These are phyloP conservation scores for Chaitophorus viminalis DNA, from an alignment of 2,888 invertebrate species.

Conservation along the genomic window DNA sequence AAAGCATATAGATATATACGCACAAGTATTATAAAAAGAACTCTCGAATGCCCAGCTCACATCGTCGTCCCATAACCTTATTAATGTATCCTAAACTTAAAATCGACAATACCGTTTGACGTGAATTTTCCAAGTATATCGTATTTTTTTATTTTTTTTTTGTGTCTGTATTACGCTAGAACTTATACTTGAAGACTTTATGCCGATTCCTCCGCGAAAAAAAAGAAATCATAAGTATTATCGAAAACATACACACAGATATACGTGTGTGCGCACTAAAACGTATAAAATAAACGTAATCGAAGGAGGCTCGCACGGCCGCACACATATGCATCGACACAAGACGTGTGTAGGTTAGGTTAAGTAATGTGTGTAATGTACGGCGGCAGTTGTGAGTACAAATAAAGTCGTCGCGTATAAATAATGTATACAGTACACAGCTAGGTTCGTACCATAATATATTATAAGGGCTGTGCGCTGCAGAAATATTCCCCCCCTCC, in stretches of 20 bases:
- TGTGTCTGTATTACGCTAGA: neutral
- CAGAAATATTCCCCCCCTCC: slow-evolving; percentile 14
- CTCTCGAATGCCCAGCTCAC: slow-evolving; percentile 1
- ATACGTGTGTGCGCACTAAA: too few relatives aligned
- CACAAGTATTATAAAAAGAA: neutral
- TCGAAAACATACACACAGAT: neutral
- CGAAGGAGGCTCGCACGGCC: neutral
- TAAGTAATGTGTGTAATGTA: too few relatives aligned
- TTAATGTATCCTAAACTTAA: neutral
- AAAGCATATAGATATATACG: neutral
- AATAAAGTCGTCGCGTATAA: too few relatives aligned
- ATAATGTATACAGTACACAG: too few relatives aligned
- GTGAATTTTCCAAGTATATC: neutral
- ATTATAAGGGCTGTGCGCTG: neutral
- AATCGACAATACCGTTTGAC: neutral
- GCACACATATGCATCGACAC: neutral
- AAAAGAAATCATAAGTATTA: neutral
- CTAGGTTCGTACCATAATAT: too few relatives aligned
- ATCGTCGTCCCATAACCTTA: neutral
- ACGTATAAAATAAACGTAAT: neutral
- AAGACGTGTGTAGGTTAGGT: neutral
- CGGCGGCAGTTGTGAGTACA: too few relatives aligned
- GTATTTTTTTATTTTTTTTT: slow-evolving; percentile 12
- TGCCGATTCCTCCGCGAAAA: neutral
- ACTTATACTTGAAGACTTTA: neutral